A percentile compares a stretch with the other conserved stretches of the same genome.
Conservation (phyloP, 2,888 invertebrate genomes). For the Drosophila algonquin region DNA sequence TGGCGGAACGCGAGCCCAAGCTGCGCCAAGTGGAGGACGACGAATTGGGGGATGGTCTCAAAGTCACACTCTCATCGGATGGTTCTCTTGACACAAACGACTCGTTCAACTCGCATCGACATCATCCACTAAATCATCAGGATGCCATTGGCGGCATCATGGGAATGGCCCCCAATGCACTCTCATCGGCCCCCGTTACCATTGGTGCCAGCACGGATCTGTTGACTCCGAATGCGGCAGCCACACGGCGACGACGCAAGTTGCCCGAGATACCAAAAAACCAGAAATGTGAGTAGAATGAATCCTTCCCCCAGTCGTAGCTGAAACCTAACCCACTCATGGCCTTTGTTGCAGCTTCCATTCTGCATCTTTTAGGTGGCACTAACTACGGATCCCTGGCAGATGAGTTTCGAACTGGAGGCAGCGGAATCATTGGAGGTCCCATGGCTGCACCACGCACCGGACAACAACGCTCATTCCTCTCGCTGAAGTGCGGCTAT, state of each 20-base stretch:
- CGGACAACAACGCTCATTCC: slow-evolving; percentile 85
- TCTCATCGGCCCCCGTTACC: slow-evolving; percentile 37
- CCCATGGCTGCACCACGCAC: slow-evolving; percentile 44
- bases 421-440: slow-evolving; percentile 56
- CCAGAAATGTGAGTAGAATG: slow-evolving; percentile 89
- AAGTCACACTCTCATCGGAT: slow-evolving; percentile 81
- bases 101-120: slow-evolving; percentile 80
- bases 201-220: slow-evolving; percentile 62
- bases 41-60: slow-evolving; percentile 84
- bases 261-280: slow-evolving; percentile 95
- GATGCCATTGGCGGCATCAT: slow-evolving; percentile 80
- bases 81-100: slow-evolving; percentile 81
- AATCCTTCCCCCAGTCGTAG: slow-evolving; percentile 51
- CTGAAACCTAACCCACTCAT: slow-evolving; percentile 59
- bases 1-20: slow-evolving; percentile 53
- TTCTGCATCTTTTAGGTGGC: slow-evolving; percentile 85
- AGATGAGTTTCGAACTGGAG: slow-evolving; percentile 84
- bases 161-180: slow-evolving; percentile 61
- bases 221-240: slow-evolving; percentile 63
- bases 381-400: slow-evolving; percentile 78
- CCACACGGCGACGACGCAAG: slow-evolving; percentile 89
- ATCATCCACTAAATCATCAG: slow-evolving; percentile 81
- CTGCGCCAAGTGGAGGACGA: slow-evolving; percentile 84
- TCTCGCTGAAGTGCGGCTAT: slow-evolving; percentile 90
- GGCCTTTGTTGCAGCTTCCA: slow-evolving; percentile 86